These are phyloP conservation scores for Holothuria scabra DNA, from an alignment of 53 echinoderm and acorn worm species.

Conservation along the genomic window DNA sequence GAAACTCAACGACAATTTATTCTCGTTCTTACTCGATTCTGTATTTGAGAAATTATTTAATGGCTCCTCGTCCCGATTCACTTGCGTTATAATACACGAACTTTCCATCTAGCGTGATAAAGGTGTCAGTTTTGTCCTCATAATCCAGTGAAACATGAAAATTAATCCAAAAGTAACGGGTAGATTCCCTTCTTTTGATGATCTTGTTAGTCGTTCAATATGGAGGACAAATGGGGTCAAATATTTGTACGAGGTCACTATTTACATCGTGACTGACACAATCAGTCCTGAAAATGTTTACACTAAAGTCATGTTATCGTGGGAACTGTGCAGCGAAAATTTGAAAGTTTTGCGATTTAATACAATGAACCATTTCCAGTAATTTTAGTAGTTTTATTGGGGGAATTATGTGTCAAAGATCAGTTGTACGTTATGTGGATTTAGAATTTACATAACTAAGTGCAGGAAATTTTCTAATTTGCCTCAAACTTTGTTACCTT, in stretches of 20 bases:
- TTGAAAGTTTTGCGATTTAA: no score
- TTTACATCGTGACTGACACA: constrained; percentile 4
- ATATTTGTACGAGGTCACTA: constrained; percentile 50
- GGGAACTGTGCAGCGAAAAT: no score
- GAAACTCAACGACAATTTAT: constrained; percentile 10
- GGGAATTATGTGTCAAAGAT: background rate
- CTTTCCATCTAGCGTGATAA: constrained; percentile 96
- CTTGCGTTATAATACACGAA: constrained; percentile 99
- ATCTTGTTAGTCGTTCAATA: constrained; percentile 31
- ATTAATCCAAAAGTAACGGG: constrained; percentile 18
- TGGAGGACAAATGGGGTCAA: constrained; percentile 53
- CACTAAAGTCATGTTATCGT: no score
- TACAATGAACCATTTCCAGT: no score
- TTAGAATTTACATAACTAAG: no score
- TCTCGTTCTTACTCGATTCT: constrained; percentile 84
- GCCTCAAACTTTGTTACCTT: no score
- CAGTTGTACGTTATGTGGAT: background rate
- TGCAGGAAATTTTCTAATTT: no score
- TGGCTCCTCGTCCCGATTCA: constrained; percentile 99
- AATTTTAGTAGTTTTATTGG: no score
- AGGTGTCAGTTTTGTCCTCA: constrained; percentile 10
- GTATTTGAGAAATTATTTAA: constrained; percentile 90
- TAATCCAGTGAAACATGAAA: constrained; percentile 34
- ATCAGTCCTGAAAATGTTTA: background rate
- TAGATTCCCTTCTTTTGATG: constrained; percentile 32